phyloP scores from a whole-genome alignment of 2,797 vertebrate species.

The Lithobates sylvaticus region DNA sequence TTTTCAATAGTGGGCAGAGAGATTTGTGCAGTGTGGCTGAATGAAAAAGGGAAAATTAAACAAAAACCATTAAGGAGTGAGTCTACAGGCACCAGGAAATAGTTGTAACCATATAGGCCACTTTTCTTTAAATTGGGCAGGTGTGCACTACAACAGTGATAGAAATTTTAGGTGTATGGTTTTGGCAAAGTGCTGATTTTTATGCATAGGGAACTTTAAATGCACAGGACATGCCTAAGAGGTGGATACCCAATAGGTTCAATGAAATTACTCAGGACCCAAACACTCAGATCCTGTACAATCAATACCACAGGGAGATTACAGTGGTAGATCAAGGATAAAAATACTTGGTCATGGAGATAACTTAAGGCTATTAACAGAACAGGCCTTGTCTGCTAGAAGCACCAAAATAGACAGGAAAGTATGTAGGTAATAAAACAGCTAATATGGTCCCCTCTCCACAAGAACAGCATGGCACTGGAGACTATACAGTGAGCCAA shows the following conservation, averaged over 20 bases:
- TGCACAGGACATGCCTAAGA: slow-evolving; percentile 10
- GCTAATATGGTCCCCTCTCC: slow-evolving; percentile 72
- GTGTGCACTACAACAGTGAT: slow-evolving; percentile 11
- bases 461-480: slow-evolving; percentile 72
- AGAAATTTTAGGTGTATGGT: slow-evolving; percentile 64
- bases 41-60: slow-evolving; percentile 59
- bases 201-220: slow-evolving; percentile 78
- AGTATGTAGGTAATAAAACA: slow-evolving; percentile 62
- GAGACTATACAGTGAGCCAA: slow-evolving; percentile 66
- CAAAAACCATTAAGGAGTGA: slow-evolving; percentile 73
- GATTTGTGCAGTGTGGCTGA: slow-evolving; percentile 62
- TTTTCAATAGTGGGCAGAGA: slow-evolving; percentile 66
- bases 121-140: background rate
- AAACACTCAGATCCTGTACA: background rate
- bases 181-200: slow-evolving; percentile 77
- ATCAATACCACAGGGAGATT: background rate
- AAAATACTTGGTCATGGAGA: slow-evolving; percentile 19
- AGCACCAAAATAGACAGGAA: slow-evolving; percentile 18
- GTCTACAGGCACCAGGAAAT: slow-evolving; percentile 79
- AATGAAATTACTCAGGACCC: background rate
- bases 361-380: slow-evolving; percentile 9
- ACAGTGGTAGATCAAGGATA: background rate
- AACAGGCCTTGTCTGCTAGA: slow-evolving; percentile 14
- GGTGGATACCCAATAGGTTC: background rate
- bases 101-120: background rate